These are phyloP conservation scores for Silurus meridionalis DNA, from an alignment of 2,113 vertebrate genomes.

Conservation along the genomic window DNA sequence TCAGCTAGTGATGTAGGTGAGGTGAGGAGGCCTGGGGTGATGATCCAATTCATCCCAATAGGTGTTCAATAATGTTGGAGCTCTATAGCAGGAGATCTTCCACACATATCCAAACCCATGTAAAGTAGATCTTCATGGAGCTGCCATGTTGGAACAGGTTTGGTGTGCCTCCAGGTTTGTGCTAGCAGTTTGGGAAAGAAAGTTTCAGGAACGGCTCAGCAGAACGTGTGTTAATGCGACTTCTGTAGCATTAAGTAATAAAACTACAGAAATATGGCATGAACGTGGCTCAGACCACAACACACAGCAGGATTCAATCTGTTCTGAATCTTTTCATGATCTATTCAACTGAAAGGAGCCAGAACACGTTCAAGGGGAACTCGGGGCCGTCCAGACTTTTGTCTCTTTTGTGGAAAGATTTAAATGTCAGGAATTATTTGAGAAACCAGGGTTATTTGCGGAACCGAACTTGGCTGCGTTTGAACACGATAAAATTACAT, in stretches of 20 bases:
- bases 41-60: too few relatives aligned
- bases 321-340: constrained; percentile 55
- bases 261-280: not conserved
- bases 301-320: constrained; percentile 46
- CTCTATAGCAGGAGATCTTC: too few relatives aligned
- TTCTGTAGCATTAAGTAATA: not conserved
- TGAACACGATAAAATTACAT: not conserved
- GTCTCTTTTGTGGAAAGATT: constrained; percentile 53
- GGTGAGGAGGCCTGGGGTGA: too few relatives aligned
- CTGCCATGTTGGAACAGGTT: too few relatives aligned
- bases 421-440: constrained; percentile 7
- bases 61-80: too few relatives aligned
- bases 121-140: too few relatives aligned
- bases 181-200: too few relatives aligned
- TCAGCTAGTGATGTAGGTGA: too few relatives aligned
- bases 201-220: not conserved
- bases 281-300: not conserved
- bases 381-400: constrained; percentile 58
- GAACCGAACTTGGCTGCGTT: not conserved
- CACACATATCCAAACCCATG: too few relatives aligned
- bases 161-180: too few relatives aligned
- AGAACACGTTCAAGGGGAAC: constrained; percentile 47
- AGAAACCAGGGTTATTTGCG: constrained; percentile 1
- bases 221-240: not conserved
- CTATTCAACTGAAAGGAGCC: constrained; percentile 50